Evolutionary conservation across 2,888 invertebrate genomes (phyloP).

Genomic region (Epiblema foenella): DNA sequence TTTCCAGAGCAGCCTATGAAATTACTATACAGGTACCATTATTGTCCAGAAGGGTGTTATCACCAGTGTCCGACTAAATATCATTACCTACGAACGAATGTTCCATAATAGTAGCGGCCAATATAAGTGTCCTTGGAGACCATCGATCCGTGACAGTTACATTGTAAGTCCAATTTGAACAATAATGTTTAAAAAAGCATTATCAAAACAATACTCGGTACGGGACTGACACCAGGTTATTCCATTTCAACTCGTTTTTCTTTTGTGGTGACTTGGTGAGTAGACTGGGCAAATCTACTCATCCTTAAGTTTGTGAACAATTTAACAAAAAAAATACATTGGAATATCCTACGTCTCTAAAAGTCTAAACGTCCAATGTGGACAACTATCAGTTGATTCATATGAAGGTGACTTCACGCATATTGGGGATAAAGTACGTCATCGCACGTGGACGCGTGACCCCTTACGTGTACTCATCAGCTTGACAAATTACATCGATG

Average conservation of each 20-base stretch:
- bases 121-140: slow-evolving; percentile 49
- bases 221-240: neutral
- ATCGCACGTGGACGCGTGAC: neutral
- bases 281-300: neutral
- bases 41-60: slow-evolving; percentile 34
- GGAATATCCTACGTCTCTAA: too few relatives aligned
- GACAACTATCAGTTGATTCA: neutral
- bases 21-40: slow-evolving; percentile 23
- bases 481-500: slow-evolving; percentile 22
- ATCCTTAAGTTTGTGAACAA: neutral
- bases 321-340: neutral
- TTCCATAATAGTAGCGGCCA: slow-evolving; percentile 26
- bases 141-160: slow-evolving; percentile 52
- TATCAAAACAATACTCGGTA: slow-evolving; percentile 13
- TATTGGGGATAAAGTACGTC: neutral
- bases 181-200: slow-evolving; percentile 21
- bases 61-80: slow-evolving; percentile 39
- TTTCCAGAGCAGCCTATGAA: slow-evolving; percentile 3
- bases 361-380: too few relatives aligned
- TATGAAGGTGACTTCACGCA: neutral
- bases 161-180: slow-evolving; percentile 36
- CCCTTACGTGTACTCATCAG: neutral
- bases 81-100: slow-evolving; percentile 42
- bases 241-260: neutral
- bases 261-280: neutral